These are phyloP conservation scores for Tachina fera DNA, from an alignment of 2,888 invertebrate species.

Conservation along the genomic window DNA sequence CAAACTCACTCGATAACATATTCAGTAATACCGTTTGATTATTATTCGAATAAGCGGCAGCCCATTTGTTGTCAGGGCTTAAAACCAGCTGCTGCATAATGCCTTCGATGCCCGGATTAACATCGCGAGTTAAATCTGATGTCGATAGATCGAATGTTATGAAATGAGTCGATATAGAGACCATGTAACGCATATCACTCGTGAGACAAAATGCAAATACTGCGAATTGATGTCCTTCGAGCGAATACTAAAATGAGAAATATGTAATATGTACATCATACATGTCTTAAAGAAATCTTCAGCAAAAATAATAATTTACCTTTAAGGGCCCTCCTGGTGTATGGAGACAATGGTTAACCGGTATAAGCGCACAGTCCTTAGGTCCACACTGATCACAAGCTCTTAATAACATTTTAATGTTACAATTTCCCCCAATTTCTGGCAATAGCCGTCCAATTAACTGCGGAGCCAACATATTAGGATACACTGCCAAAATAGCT, in stretches of 20 bases:
- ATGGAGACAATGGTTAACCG: constrained; percentile 97
- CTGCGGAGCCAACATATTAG: constrained; percentile 98
- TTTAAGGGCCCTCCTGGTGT: constrained; percentile 99
- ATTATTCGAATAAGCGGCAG: constrained; percentile 97
- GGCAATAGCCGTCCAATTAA: constrained; percentile 95
- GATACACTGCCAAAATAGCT: constrained; percentile 94
- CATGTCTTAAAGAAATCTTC: neutral
- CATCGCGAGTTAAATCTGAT: constrained; percentile 95
- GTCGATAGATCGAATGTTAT: constrained; percentile 98
- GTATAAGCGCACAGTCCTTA: constrained; percentile 94
- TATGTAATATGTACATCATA: neutral
- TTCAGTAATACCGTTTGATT: constrained; percentile 96
- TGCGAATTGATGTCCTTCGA: constrained; percentile 99
- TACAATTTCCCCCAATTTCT: constrained; percentile 91
- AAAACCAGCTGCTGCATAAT: constrained; percentile 97
- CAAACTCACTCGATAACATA: constrained; percentile 96
- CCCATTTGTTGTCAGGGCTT: constrained; percentile 97
- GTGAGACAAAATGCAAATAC: constrained; percentile 96
- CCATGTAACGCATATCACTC: constrained; percentile 95
- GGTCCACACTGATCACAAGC: constrained; percentile 96
- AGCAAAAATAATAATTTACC: constrained; percentile 82
- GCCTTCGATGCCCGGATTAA: constrained; percentile 96
- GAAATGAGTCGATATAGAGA: constrained; percentile 97
- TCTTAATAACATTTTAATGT: constrained; percentile 92
- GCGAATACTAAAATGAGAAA: constrained; percentile 88